Base-by-base conservation (phyloP, 2,113 vertebrate genomes). In the Okapia johnstoni region DNA sequence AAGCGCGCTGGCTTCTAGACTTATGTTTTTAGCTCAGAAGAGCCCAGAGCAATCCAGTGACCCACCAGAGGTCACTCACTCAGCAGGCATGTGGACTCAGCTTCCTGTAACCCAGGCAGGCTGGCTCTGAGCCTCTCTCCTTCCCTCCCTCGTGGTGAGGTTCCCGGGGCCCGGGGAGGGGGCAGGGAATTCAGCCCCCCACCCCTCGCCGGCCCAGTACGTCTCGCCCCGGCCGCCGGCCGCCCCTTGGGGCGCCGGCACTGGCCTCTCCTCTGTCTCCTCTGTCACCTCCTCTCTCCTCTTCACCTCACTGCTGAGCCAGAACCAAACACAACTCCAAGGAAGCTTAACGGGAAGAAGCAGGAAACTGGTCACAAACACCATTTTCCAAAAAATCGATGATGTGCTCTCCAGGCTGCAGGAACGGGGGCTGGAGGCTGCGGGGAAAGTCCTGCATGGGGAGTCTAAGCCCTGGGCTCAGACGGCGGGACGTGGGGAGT, bases 111-210 rank as follows among this genome's bases (percentile, higher is more conserved):
- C 4, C 7, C 80, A 5, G 52, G 19, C 36, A 25, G 80, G 2
- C 90, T 21, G 46, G 33, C 50, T 81, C 50, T 3, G 5, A 25
- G 80, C 17, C 14, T 19, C 46, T 50, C 16, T 50, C 28, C 46
- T 30, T 5, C 40, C 30, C 57, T 25, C 63, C 52, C 48, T 46
- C 28, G 16, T 2, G 7, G 60, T 25, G 36, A 36, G 16, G 7
- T 1, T 40, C 13, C 3, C 0, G 0, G 61, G 54, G 83, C 46
- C 4, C 17, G 46, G 28, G 46, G 26, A 7, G 9, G 4, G 3
- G 16, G 28, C 3, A 14, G 28, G 58, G 58, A 33, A 2, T 30
- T 36, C 40, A 40, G 58, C 33, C 9, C 36, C 73, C 8, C 0
- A 1, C 7, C 3, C 15, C 60, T 63, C 1, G 3, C 14, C 0